Evolutionary conservation across 1,140 invertebrate species (phyloP).

Genomic region (Zaprionus vittiger): DNA sequence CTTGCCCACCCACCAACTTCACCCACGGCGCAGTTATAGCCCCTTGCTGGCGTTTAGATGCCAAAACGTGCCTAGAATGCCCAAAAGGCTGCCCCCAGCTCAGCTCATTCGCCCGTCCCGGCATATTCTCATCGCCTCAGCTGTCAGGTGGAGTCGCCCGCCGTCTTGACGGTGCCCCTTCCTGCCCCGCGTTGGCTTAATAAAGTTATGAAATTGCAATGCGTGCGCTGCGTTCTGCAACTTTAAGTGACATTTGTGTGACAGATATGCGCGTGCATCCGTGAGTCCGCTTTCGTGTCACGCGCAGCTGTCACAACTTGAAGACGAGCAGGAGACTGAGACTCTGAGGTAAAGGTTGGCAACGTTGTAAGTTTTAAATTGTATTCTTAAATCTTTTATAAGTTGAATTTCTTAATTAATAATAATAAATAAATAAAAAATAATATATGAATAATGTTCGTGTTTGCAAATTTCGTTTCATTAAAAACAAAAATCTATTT

Average conservation of each 20-base stretch:
- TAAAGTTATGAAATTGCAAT: conserved; percentile 75
- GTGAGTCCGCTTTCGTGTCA: conserved; percentile 55
- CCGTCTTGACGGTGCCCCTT: too few species aligned
- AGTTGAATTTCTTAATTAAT: too few species aligned
- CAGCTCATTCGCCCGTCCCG: neutral
- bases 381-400: too few species aligned
- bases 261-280: conserved; percentile 78
- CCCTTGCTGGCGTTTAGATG: conserved; percentile 38
- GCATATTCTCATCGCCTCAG: conserved; percentile 5
- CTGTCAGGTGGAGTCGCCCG: conserved; percentile 24
- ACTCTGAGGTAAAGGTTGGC: neutral
- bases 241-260: conserved; percentile 80
- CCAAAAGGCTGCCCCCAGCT: neutral
- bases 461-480: too few species aligned
- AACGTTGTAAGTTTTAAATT: too few species aligned
- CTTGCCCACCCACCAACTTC: neutral
- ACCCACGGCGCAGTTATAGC: conserved; percentile 24
- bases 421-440: too few species aligned
- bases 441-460: too few species aligned
- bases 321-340: neutral
- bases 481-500: too few species aligned
- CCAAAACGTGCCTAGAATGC: conserved; percentile 39
- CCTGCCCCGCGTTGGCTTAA: conserved; percentile 29
- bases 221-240: conserved; percentile 69
- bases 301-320: conserved; percentile 34